Evolutionary conservation across 2,797 vertebrate species (phyloP).

Genomic region (Otolemur crassicaudatus): DNA sequence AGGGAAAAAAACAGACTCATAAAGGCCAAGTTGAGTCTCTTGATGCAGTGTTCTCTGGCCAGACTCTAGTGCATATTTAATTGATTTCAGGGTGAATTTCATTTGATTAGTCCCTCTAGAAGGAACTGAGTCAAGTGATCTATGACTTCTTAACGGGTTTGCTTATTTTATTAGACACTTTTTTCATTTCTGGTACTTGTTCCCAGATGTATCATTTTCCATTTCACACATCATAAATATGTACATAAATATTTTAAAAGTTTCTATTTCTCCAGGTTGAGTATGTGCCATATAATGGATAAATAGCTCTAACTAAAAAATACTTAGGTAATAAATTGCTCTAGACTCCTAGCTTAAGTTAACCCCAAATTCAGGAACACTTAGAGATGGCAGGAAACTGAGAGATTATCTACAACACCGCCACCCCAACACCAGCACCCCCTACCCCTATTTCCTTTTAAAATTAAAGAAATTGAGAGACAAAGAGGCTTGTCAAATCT

Average conservation of each 20-base stretch:
- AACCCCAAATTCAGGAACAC: neutral
- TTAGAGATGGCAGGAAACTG: neutral
- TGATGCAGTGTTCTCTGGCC: neutral
- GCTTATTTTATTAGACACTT: conserved; percentile 68
- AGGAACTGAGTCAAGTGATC: conserved; percentile 34
- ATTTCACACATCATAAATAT: conserved; percentile 76
- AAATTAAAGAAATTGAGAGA: neutral
- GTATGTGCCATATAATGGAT: conserved; percentile 53
- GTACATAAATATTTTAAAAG: conserved; percentile 77
- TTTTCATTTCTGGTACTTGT: conserved; percentile 60
- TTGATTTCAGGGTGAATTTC: conserved; percentile 13
- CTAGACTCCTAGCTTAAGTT: neutral
- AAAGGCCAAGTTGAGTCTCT: neutral
- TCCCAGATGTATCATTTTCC: conserved; percentile 74
- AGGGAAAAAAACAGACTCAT: neutral
- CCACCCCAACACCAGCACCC: neutral
- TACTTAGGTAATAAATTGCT: conserved; percentile 1
- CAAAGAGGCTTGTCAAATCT: neutral
- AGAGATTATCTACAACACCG: neutral
- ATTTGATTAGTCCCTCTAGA: neutral
- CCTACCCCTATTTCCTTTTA: neutral
- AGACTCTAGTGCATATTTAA: neutral
- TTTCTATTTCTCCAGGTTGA: conserved; percentile 65
- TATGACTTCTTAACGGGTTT: conserved; percentile 22
- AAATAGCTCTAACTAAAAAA: conserved; percentile 38